A percentile compares a stretch with the other conserved stretches of the same genome.
phyloP scores from a whole-genome alignment of 2,113 vertebrate genomes.

The Uropsilus gracilis region DNA sequence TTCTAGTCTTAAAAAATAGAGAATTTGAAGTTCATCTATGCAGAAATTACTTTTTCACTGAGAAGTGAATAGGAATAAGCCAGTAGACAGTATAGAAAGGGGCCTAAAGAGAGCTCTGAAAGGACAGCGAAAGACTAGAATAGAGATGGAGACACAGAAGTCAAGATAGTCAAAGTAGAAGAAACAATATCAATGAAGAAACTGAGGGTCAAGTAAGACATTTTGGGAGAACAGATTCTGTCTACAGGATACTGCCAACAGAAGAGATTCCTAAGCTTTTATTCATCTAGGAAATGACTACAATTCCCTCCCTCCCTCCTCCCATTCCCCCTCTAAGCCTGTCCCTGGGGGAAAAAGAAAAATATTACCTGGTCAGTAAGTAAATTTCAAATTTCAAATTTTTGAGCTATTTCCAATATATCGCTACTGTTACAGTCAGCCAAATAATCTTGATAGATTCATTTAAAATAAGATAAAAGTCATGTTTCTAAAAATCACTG shows the following conservation, averaged over 20 bases:
- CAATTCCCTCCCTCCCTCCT: neutral
- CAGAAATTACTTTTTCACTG: neutral
- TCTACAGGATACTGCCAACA: neutral
- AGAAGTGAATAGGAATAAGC: neutral
- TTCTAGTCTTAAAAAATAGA: neutral
- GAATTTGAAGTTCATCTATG: neutral
- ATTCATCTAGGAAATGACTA: neutral
- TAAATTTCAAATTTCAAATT: neutral
- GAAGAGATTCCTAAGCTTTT: neutral
- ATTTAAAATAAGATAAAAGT: slow-evolving; percentile 7
- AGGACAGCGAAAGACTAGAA: neutral
- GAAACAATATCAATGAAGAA: neutral
- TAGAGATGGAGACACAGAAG: neutral
- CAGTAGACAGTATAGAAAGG: neutral
- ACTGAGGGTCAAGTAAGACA: neutral
- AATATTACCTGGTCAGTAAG: neutral
- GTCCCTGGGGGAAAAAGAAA: neutral
- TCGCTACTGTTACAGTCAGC: neutral
- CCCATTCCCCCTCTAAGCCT: no score
- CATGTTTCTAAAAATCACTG: neutral
- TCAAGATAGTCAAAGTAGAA: neutral
- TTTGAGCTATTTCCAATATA: neutral
- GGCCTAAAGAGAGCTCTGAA: neutral
- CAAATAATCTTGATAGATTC: neutral
- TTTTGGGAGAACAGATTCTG: neutral